A percentile compares a stretch with the other conserved stretches of the same genome.
phyloP scores from a whole-genome alignment of 2,797 vertebrate species.

The Coilia nasus region DNA sequence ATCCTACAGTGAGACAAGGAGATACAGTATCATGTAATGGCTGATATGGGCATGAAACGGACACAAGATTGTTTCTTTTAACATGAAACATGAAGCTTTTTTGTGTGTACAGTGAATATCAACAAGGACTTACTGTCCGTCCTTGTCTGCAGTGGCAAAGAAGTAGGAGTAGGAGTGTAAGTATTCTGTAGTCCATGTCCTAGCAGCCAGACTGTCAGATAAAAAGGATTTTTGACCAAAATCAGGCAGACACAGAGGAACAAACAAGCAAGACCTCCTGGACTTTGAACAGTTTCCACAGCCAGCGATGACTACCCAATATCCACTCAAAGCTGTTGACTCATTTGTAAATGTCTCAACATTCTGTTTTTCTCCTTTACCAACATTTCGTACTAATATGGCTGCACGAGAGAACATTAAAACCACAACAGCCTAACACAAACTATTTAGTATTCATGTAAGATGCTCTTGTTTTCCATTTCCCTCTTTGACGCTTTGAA shows the following conservation, averaged over 20 bases:
- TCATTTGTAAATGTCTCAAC: neutral
- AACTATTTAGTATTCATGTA: neutral
- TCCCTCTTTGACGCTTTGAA: no score
- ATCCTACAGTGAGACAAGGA: slow-evolving; percentile 53
- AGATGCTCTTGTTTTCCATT: neutral
- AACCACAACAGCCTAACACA: neutral
- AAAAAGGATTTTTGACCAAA: slow-evolving; percentile 36
- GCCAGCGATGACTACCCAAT: neutral
- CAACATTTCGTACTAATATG: neutral
- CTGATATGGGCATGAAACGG: neutral
- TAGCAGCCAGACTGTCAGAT: slow-evolving; percentile 60
- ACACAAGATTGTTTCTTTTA: neutral
- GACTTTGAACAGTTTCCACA: slow-evolving; percentile 21
- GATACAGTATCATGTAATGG: neutral
- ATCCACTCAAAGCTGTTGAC: neutral
- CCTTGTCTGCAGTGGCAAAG: slow-evolving; percentile 72
- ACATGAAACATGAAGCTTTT: neutral
- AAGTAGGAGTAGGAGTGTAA: slow-evolving; percentile 78
- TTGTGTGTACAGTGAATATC: neutral
- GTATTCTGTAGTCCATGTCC: slow-evolving; percentile 75
- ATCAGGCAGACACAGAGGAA: neutral
- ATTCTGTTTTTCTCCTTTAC: neutral
- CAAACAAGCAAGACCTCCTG: slow-evolving; percentile 1
- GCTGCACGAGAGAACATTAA: neutral
- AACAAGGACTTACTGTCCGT: slow-evolving; percentile 68